Base-by-base conservation (phyloP, 2,113 vertebrate species). In the Crotalus tigris region DNA sequence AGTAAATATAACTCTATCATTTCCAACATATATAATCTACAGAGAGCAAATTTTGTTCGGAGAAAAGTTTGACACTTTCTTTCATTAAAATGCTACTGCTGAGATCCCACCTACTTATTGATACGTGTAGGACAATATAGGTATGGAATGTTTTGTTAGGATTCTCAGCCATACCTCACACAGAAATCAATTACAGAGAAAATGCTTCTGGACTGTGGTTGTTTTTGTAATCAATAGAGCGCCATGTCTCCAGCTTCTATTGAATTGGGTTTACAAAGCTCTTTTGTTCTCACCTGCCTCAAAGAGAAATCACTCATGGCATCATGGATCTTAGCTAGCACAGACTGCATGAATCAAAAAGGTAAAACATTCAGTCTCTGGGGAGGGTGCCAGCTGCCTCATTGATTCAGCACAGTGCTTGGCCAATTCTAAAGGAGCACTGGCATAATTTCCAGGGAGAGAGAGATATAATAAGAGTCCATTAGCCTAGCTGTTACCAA, bases 271-370 rank as follows among this genome's bases (percentile, higher is more conserved):
- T 97, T 97, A 97, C 97, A 98, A 97, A 98, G 97, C 96, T 90
- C 96, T 97, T 97, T 98, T 98, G 96, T 98, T 97, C 96, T 98
- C 97, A 98, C 97, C 96, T 98, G 97, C 96, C 96, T 94, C 97
- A 97, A 97, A 91, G 91, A 98, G 97, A 98, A 98, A 97, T 97
- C 97, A 97, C 97, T 98, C 95, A 91, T 75, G 33, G 96, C 95
- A 96, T 96, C 96, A 97, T 96, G 95, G 95, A 97, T 97, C 96
- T 96, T 93, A 91, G 96, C 94, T 96, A 94, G 93, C 61, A 9
- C 94, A 91, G 95, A 91, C 95, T 91, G 96, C 95, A 95, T 98
- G 97, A 95, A 98, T 97, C 97, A 96, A 96, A 98, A 97, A 98
- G 97, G 97, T 97, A 96, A 97, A 97, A 94, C 0, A 54, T 87